Evolutionary conservation across 1,140 invertebrate genomes (phyloP), one percentile per base, ranked within the genome.

Genomic region (Druon quercuslanigerum): DNA sequence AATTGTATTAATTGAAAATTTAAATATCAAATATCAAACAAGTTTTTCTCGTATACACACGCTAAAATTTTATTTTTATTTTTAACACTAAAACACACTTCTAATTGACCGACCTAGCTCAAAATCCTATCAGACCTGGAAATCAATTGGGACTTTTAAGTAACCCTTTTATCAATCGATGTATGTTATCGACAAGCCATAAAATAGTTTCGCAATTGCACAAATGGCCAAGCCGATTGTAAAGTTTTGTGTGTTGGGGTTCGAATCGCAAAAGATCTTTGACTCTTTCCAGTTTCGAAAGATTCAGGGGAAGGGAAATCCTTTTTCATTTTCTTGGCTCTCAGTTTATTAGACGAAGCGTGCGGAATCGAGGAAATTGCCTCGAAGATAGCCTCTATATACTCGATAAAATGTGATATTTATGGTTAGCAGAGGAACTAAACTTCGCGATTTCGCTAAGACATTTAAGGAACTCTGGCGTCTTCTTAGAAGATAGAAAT

Each of bases 281-380:
- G 33, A 66, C 14, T 66, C 25, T 5, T 60, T n/a, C 5, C 2
- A 46, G 40, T 46, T 46, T 46, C 40, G 40, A 2, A 46, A 25
- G 17, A 14, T 33, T 14, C 14, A 20, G 5, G n/a, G 60, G 60
- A 66, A 33, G 60, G 14, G 33, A 25, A 66, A 66, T 66, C 33
- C 60, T 66, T 66, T 66, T 66, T 25, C 40, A 40, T 66, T 66
- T 66, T 66, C 60, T 46, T 66, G 19, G 25, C 14, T 66, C 60
- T 16, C 60, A 66, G 60, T 66, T 66, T 66, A 66, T 40, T 66
- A 66, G 40, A 46, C 60, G 25, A 66, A 66, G 60, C 60, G 60
- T 66, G 60, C 5, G 25, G 14, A 66, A 66, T 66, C 60, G 33
- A 66, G 33, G 25, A 66, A 66, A 66, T 46, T 66, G 60, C 60